These are phyloP conservation scores for Ichneumon xanthorius DNA, from an alignment of 2,888 invertebrate genomes.

Conservation along the genomic window DNA sequence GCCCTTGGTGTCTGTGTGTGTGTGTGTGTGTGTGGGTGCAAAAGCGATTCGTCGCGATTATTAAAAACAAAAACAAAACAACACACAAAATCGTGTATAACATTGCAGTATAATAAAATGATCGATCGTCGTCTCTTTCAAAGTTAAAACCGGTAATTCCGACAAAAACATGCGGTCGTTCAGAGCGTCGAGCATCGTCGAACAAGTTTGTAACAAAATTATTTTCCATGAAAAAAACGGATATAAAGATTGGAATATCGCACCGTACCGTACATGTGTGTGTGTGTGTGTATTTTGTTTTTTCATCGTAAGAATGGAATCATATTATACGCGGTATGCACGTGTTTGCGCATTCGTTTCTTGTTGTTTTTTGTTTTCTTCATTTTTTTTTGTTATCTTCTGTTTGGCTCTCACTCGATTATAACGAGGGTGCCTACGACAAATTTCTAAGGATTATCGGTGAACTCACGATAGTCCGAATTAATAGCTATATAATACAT, in stretches of 20 bases:
- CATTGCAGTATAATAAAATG: not conserved
- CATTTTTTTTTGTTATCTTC: conserved; percentile 17
- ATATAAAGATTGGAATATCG: conserved; percentile 57
- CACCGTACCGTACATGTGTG: conserved; percentile 29
- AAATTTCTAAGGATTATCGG: conserved; percentile 69
- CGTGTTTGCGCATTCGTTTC: conserved; percentile 25
- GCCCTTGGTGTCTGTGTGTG: conserved; percentile 10
- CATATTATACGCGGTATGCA: conserved; percentile 34
- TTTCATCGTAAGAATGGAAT: conserved; percentile 60
- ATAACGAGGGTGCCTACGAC: conserved; percentile 65
- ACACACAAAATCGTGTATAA: not conserved
- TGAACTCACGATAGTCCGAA: conserved; percentile 69
- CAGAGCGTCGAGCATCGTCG: conserved; percentile 11
- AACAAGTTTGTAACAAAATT: conserved; percentile 23
- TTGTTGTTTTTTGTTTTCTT: conserved; percentile 36
- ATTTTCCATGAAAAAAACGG: conserved; percentile 38
- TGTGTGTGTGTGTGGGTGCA: conserved; percentile 8
- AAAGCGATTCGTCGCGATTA: conserved; percentile 37
- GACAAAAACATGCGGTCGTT: conserved; percentile 14
- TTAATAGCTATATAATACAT: conserved; percentile 74
- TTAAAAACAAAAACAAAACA: conserved; percentile 20
- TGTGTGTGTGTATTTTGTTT: conserved; percentile 14
- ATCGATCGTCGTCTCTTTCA: conserved; percentile 38
- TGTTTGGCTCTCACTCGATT: conserved; percentile 61
- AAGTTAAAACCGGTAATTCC: not conserved